Conservation (phyloP, 2,888 invertebrate genomes). For the Brachypterus glaber region DNA sequence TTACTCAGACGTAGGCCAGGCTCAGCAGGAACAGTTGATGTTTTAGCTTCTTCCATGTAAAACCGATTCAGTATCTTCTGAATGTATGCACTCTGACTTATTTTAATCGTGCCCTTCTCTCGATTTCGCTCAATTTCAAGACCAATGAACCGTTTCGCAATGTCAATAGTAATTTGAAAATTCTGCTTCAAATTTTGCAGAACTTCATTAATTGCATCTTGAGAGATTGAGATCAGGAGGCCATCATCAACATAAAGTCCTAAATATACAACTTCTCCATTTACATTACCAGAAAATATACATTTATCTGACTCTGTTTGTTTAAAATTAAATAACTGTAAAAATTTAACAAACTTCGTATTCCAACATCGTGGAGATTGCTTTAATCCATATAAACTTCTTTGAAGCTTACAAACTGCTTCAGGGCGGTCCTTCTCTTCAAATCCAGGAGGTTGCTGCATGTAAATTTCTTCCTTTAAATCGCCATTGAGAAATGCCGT, state of each 20-base stretch:
- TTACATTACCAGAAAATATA: no score
- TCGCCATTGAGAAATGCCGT: background rate
- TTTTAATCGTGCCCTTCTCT: background rate
- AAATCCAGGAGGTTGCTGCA: background rate
- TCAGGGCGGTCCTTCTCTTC: no score
- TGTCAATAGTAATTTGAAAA: no score
- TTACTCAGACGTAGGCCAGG: no score
- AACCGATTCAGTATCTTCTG: background rate
- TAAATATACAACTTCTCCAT: no score
- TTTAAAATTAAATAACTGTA: no score
- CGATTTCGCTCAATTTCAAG: background rate
- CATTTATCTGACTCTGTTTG: no score
- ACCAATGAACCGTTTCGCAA: no score
- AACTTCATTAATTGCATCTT: no score
- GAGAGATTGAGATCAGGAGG: no score
- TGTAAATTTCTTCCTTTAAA: constrained; percentile 1
- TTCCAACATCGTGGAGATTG: background rate
- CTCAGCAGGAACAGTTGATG: constrained; percentile 8
- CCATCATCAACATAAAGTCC: no score
- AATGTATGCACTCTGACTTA: background rate
- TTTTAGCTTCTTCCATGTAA: constrained; percentile 2
- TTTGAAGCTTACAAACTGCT: background rate
- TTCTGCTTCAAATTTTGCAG: no score
- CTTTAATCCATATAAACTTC: background rate
- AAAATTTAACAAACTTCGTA: background rate